phyloP scores from a whole-genome alignment of 1,140 invertebrate genomes.

The Sitophilus oryzae region DNA sequence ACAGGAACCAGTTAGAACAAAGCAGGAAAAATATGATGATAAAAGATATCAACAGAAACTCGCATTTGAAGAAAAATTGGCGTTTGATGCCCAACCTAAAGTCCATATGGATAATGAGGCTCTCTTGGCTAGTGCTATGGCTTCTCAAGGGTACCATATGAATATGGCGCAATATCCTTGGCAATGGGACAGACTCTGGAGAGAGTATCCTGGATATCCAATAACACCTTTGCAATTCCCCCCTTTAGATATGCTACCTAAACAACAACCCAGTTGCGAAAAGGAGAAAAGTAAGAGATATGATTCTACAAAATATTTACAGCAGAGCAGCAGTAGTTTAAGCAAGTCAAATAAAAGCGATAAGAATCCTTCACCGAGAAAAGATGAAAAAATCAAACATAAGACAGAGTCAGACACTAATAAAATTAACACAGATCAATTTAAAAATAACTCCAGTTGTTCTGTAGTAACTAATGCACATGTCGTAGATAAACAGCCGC shows the following conservation, averaged over 20 bases:
- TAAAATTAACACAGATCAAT: slow-evolving; percentile 13
- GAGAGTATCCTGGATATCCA: slow-evolving; percentile 35
- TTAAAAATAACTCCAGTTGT: slow-evolving; percentile 11
- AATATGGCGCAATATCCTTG: slow-evolving; percentile 55
- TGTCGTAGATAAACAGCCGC: slow-evolving; percentile 11
- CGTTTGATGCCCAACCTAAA: slow-evolving; percentile 33
- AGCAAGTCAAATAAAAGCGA: slow-evolving; percentile 31
- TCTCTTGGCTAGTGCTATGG: slow-evolving; percentile 50
- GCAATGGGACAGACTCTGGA: slow-evolving; percentile 52
- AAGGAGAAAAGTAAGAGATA: slow-evolving; percentile 38
- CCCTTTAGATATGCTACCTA: slow-evolving; percentile 38
- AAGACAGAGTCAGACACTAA: slow-evolving; percentile 23
- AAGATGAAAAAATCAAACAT: slow-evolving; percentile 35
- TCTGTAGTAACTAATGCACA: slow-evolving; percentile 5
- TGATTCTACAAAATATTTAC: slow-evolving; percentile 16
- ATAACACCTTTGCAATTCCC: slow-evolving; percentile 35
- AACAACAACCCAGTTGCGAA: slow-evolving; percentile 39
- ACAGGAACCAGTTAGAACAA: slow-evolving; percentile 39
- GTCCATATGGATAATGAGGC: slow-evolving; percentile 44
- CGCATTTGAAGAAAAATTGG: slow-evolving; percentile 29
- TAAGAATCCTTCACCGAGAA: slow-evolving; percentile 43
- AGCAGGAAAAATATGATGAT: slow-evolving; percentile 33
- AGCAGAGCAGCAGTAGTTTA: slow-evolving; percentile 19
- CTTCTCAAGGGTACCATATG: slow-evolving; percentile 44
- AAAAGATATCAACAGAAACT: slow-evolving; percentile 32